Evolutionary conservation across 1,140 invertebrate species (phyloP), one percentile per base, ranked within the genome.

Genomic region (Drosophila dunni): DNA sequence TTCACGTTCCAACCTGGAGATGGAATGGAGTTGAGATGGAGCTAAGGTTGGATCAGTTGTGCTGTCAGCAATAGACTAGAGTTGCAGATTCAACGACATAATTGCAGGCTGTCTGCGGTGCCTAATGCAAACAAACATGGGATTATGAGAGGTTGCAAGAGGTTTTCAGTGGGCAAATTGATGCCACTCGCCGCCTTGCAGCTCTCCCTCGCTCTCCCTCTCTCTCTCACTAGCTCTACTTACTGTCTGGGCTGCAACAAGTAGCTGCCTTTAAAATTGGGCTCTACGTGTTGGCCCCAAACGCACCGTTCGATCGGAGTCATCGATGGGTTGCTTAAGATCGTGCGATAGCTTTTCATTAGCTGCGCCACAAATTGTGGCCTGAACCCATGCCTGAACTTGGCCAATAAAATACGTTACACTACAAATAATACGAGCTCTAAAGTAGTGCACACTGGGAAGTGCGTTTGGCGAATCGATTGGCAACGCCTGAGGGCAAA

Each of bases 121-220:
- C 78, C 85, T 90, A 89, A 89, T 84, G 81, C 84, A 89, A 89
- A 89, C 84, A 89, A 89, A 89, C 84, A 89, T 89, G 85, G 81
- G 85, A 84, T 89, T 89, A 89, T 76, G 83, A 78, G 79, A 54
- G 60, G 54, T 61, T 57, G 76, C 48, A 29, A 33, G 44, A 57
- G n/a, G n/a, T 45, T 45, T 40, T 20, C 62, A 58, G 66, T 57
- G 56, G 34, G 34, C 45, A 48, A 75, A 67, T 74, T 58, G 65
- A 85, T 75, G 75, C 75, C 57, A 24, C 42, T 42, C 46, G 10
- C 11, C 29, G 44, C 24, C 6, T 8, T n/a, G 20, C 33, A 7
- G 15, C 56, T 38, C 36, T 10, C 17, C 15, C 45, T 17, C 24
- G 1, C 24, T 66, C 15, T 53, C 45, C 46, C 56, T 29, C 24